Evolutionary conservation across 2,797 vertebrate species (phyloP).

Genomic region (Paratrypauchen microcephalus): DNA sequence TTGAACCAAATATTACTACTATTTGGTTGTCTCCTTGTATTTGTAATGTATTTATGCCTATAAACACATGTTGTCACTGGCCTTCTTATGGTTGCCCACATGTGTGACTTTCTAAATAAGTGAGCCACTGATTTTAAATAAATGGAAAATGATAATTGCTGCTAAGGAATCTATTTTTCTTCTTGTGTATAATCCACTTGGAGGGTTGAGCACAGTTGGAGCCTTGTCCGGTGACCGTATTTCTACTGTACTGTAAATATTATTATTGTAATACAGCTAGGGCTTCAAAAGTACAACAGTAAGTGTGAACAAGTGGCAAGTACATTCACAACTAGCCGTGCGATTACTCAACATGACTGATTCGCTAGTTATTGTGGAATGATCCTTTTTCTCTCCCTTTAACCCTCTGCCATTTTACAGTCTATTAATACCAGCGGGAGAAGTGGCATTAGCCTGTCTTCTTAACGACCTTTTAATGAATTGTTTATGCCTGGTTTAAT

Average conservation of each 20-base stretch:
- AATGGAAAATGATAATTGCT: constrained; percentile 55
- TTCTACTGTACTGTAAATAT: constrained; percentile 22
- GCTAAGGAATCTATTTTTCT: constrained; percentile 10
- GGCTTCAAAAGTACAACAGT: constrained; percentile 25
- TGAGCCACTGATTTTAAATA: constrained; percentile 63
- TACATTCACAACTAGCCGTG: constrained; percentile 40
- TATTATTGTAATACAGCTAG: constrained; percentile 21
- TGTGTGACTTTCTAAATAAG: constrained; percentile 20
- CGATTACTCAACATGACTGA: constrained; percentile 67
- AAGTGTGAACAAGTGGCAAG: constrained; percentile 32
- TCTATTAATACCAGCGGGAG: constrained; percentile 75
- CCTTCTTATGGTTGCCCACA: constrained; percentile 17
- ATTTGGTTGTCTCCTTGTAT: not conserved
- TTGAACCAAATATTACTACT: constrained; percentile 6
- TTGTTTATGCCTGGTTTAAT: constrained; percentile 83
- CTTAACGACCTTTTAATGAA: constrained; percentile 82
- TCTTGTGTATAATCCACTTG: constrained; percentile 10
- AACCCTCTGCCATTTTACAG: constrained; percentile 72
- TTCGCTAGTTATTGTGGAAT: constrained; percentile 55
- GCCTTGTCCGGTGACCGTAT: not conserved
- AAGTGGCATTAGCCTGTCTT: constrained; percentile 76
- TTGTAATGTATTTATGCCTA: constrained; percentile 15
- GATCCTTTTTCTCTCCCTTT: constrained; percentile 63
- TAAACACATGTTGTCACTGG: constrained; percentile 36
- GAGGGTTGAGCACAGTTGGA: not conserved